phyloP scores from a whole-genome alignment of 2,888 invertebrate species.

The Bursaphelenchus okinawaensis region DNA sequence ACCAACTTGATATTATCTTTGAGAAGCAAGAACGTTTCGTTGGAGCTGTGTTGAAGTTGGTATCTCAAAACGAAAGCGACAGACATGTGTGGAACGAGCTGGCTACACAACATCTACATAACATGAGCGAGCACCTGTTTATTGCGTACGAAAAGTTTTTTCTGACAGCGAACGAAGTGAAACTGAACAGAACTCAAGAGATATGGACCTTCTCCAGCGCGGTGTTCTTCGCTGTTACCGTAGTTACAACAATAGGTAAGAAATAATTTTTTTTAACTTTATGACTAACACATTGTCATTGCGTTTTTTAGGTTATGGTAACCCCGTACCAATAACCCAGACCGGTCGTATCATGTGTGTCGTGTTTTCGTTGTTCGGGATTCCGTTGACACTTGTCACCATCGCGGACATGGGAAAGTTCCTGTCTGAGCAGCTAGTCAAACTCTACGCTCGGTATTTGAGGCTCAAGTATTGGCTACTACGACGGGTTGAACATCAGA shows the following conservation, averaged over 20 bases:
- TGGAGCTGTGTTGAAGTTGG: conserved; percentile 28
- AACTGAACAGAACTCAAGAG: conserved; percentile 49
- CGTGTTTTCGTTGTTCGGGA: conserved; percentile 56
- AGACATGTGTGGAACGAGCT: conserved; percentile 27
- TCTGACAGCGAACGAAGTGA: conserved; percentile 53
- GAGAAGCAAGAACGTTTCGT: conserved; percentile 46
- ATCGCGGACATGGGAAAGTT: conserved; percentile 58
- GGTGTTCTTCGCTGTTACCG: conserved; percentile 58
- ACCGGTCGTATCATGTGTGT: conserved; percentile 53
- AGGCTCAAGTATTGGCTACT: conserved; percentile 42
- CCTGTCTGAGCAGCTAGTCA: conserved; percentile 55
- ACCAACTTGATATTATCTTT: conserved; percentile 44
- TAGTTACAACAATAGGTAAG: conserved; percentile 54
- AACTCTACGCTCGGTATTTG: conserved; percentile 56
- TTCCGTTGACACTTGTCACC: conserved; percentile 57
- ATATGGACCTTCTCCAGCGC: conserved; percentile 58
- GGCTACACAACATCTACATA: conserved; percentile 46
- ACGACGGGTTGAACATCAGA: conserved; percentile 12
- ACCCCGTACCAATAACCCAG: conserved; percentile 56
- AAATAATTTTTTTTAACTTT: background rate
- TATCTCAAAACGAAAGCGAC: conserved; percentile 26
- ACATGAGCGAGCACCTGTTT: conserved; percentile 56
- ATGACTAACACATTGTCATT: background rate
- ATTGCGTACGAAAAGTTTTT: conserved; percentile 56
- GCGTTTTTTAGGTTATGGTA: conserved; percentile 50